phyloP scores from a whole-genome alignment of 2,113 vertebrate species.

The Pelodiscus sinensis region DNA sequence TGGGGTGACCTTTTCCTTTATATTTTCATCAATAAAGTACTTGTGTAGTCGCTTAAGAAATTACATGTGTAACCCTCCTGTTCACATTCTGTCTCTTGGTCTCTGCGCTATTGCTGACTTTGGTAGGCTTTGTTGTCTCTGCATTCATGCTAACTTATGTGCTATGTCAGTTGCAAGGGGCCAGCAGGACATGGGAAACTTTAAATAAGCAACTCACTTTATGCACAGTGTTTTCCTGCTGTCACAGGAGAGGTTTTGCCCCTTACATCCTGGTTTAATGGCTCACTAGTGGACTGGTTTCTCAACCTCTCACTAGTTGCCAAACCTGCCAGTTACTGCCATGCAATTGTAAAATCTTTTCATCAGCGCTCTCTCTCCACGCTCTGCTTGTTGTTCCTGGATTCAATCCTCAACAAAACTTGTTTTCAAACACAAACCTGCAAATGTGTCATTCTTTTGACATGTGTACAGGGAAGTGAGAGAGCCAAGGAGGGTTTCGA shows the following conservation, averaged over 20 bases:
- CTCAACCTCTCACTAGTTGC: not conserved
- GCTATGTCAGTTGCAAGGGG: not conserved
- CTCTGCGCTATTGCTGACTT: not conserved
- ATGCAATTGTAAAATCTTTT: not conserved
- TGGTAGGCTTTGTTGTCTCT: slow-evolving; percentile 9
- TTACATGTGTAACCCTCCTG: not conserved
- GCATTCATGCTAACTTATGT: not conserved
- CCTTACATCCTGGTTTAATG: slow-evolving; percentile 12
- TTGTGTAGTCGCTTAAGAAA: slow-evolving; percentile 43
- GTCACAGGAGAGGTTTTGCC: not conserved
- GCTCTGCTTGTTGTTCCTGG: not conserved
- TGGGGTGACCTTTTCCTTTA: slow-evolving; percentile 63
- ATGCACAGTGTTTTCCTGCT: slow-evolving; percentile 23
- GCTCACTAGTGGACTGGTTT: slow-evolving; percentile 15
- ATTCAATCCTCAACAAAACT: not conserved
- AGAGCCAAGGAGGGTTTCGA: not conserved
- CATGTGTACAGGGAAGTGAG: not conserved
- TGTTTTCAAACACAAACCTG: not conserved
- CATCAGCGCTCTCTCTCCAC: not conserved
- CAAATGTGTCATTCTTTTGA: not conserved
- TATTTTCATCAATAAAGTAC: slow-evolving; percentile 66
- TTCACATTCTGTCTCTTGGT: slow-evolving; percentile 8
- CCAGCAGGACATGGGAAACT: not conserved
- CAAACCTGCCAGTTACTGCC: not conserved
- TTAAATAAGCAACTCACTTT: slow-evolving; percentile 33